Percentiles rank a stretch among this genome's conserved stretches.
phyloP scores from a whole-genome alignment of 2,113 vertebrate genomes.

The Dipodomys stephensi region DNA sequence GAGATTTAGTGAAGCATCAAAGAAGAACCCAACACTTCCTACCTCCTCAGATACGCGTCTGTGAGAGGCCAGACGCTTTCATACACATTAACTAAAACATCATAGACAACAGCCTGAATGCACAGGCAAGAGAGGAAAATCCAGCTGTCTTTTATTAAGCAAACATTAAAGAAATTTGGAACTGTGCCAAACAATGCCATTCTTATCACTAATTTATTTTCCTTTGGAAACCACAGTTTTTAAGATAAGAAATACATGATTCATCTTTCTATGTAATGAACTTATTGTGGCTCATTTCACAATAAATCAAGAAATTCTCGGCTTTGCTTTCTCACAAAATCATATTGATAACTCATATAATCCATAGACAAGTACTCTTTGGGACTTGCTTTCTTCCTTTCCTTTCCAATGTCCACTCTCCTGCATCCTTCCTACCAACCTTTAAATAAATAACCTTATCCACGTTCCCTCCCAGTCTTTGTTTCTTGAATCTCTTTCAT shows the following conservation, averaged over 20 bases:
- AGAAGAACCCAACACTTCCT: neutral
- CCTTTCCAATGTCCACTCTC: neutral
- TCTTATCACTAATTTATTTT: constrained; percentile 32
- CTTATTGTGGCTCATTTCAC: neutral
- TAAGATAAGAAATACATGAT: neutral
- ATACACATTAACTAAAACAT: neutral
- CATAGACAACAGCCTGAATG: neutral
- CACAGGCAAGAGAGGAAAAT: neutral
- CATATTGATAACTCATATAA: neutral
- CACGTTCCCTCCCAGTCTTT: neutral
- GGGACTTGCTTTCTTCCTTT: neutral
- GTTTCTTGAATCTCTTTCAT: neutral
- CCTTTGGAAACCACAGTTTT: constrained; percentile 39
- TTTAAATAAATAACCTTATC: neutral
- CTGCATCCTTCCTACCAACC: neutral
- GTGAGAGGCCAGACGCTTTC: neutral
- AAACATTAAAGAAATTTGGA: constrained; percentile 17
- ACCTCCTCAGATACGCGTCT: neutral
- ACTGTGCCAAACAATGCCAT: neutral
- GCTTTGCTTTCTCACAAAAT: neutral
- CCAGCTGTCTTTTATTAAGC: constrained; percentile 14
- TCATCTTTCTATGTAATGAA: neutral
- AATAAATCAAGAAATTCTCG: neutral
- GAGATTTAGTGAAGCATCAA: neutral
- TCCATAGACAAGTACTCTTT: neutral